Evolutionary conservation across 2,888 invertebrate genomes (phyloP).

Genomic region (Drosophila falleni): DNA sequence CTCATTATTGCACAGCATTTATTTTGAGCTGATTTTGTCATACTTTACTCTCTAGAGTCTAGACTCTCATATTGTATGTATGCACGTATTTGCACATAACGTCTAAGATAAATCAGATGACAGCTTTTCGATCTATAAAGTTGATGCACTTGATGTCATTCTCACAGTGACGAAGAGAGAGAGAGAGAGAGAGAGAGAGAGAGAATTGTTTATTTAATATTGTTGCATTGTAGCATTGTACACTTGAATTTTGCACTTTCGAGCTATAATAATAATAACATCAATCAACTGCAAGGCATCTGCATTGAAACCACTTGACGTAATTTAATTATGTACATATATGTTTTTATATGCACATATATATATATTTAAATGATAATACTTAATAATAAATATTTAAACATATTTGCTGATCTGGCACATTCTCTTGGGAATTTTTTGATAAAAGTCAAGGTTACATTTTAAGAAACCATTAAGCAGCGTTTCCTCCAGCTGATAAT

Average conservation of each 20-base stretch:
- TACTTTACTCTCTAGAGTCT: conserved; percentile 24
- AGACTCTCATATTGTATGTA: conserved; percentile 9
- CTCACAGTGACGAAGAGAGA: neutral
- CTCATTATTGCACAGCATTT: conserved; percentile 46
- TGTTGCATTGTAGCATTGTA: conserved; percentile 13
- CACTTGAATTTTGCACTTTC: conserved; percentile 34
- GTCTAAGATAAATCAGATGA: conserved; percentile 31
- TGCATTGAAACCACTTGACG: conserved; percentile 48
- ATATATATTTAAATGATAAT: conserved; percentile 14
- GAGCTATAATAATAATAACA: conserved; percentile 33
- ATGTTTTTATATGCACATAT: conserved; percentile 9
- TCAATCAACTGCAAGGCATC: conserved; percentile 49
- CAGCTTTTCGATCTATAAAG: conserved; percentile 29
- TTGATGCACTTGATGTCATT: conserved; percentile 15
- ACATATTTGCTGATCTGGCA: neutral
- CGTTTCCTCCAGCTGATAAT: conserved; percentile 52
- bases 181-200: neutral
- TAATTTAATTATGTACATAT: conserved; percentile 33
- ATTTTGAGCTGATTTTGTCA: conserved; percentile 77
- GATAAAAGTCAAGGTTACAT: conserved; percentile 46
- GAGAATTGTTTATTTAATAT: neutral
- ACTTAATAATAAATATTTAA: conserved; percentile 4
- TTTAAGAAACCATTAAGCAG: conserved; percentile 24
- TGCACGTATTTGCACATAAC: conserved; percentile 33
- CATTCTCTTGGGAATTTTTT: conserved; percentile 20